phyloP scores from a whole-genome alignment of 92 coral and sea anemone species.

The Palythoa grandiflora region DNA sequence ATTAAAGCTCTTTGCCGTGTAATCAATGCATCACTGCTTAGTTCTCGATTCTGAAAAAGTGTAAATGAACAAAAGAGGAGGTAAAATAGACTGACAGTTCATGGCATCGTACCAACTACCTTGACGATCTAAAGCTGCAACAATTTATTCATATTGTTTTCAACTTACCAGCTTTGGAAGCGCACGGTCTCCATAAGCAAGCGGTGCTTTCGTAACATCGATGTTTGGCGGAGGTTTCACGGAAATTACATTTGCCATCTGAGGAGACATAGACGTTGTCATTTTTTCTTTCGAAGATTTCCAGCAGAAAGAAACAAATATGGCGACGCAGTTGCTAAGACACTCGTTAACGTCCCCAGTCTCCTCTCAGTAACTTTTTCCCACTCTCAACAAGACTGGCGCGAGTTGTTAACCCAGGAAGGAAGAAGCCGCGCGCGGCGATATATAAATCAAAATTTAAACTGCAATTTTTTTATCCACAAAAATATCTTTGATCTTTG shows the following conservation, averaged over 20 bases:
- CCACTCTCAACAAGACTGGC: no score
- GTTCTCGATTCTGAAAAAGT: conserved; percentile 80
- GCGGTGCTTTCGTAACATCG: conserved; percentile 91
- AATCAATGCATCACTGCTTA: conserved; percentile 81
- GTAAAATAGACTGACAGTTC: not conserved
- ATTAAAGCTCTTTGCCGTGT: conserved; percentile 93
- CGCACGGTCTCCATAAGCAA: conserved; percentile 79
- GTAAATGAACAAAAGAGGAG: not conserved
- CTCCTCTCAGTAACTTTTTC: not conserved
- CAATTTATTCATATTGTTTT: not conserved
- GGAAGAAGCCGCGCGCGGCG: no score
- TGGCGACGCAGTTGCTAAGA: conserved; percentile 85
- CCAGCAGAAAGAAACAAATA: conserved; percentile 60
- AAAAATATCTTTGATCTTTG: no score
- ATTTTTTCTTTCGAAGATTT: not conserved
- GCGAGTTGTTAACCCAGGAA: no score
- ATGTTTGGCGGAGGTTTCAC: conserved; percentile 90
- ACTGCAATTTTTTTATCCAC: no score
- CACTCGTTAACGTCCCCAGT: conserved; percentile 46
- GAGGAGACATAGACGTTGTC: conserved; percentile 47
- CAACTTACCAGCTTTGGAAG: conserved; percentile 92
- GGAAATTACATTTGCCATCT: conserved; percentile 89
- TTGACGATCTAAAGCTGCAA: not conserved
- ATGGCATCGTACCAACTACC: not conserved
- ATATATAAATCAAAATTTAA: no score